Evolutionary conservation across 2,113 vertebrate species (phyloP).

Genomic region (Vireo altiloquus): DNA sequence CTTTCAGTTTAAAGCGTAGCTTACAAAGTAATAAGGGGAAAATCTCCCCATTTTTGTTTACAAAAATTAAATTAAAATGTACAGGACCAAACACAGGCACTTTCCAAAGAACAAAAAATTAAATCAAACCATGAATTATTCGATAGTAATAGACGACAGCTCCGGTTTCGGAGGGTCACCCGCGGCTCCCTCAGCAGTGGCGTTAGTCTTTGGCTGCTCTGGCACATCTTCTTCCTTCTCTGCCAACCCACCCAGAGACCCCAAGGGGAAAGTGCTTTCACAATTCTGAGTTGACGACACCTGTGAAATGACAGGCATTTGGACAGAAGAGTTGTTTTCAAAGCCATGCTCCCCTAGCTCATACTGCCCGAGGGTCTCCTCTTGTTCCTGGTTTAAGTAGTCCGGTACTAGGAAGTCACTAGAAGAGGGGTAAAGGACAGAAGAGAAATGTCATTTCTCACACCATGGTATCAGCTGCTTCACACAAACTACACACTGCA

Average conservation of each 20-base stretch:
- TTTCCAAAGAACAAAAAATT: constrained; percentile 85
- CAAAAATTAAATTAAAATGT: constrained; percentile 79
- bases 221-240: constrained; percentile 80
- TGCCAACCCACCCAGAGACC: constrained; percentile 82
- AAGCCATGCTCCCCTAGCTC: constrained; percentile 90
- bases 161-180: constrained; percentile 82
- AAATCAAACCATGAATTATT: constrained; percentile 79
- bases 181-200: constrained; percentile 74
- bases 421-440: constrained; percentile 69
- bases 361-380: constrained; percentile 92
- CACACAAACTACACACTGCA: background rate
- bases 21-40: constrained; percentile 75
- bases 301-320: constrained; percentile 89
- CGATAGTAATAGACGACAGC: constrained; percentile 88
- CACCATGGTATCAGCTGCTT: background rate
- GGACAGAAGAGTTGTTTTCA: constrained; percentile 85
- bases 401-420: constrained; percentile 99
- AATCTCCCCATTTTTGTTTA: constrained; percentile 48
- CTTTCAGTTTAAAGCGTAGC: constrained; percentile 64
- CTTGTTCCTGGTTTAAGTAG: constrained; percentile 97
- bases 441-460: constrained; percentile 69
- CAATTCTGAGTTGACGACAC: constrained; percentile 97
- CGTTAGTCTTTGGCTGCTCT: constrained; percentile 78
- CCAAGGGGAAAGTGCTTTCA: constrained; percentile 88
- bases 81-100: constrained; percentile 90